These are phyloP conservation scores for Nemotelus nigrinus DNA, from an alignment of 2,888 invertebrate genomes.

Conservation along the genomic window DNA sequence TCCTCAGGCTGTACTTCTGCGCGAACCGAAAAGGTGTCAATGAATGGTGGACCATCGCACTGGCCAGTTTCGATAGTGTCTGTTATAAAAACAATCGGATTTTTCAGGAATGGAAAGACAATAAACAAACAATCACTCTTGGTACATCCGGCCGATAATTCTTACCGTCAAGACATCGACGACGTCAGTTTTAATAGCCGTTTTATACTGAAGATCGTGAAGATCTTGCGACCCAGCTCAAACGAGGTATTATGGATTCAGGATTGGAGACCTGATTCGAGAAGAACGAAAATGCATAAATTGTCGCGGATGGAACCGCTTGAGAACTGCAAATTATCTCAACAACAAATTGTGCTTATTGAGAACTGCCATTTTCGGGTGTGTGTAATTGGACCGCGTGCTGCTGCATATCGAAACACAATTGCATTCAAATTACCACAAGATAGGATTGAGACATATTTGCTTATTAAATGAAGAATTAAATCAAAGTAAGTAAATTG, in stretches of 20 bases:
- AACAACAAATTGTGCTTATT: constrained; percentile 37
- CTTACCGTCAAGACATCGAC: constrained; percentile 6
- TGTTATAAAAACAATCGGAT: constrained; percentile 41
- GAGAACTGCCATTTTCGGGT: constrained; percentile 22
- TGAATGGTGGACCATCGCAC: constrained; percentile 18
- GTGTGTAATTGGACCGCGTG: constrained; percentile 24
- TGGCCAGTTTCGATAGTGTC: neutral
- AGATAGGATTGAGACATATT: neutral
- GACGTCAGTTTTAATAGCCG: neutral
- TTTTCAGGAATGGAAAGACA: constrained; percentile 1
- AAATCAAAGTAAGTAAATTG: too few species aligned
- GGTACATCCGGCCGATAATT: constrained; percentile 45
- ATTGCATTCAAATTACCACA: neutral
- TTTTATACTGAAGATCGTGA: neutral
- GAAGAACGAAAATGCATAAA: neutral
- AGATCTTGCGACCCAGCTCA: constrained; percentile 16
- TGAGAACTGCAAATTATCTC: constrained; percentile 10
- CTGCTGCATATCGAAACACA: neutral
- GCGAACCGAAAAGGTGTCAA: constrained; percentile 44
- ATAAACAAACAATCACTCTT: constrained; percentile 13
- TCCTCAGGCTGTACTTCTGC: neutral
- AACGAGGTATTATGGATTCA: neutral
- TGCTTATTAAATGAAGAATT: neutral
- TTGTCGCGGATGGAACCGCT: neutral
- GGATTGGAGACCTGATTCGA: neutral